Percentiles rank a stretch among this genome's conserved stretches.
Conservation (phyloP, 1,140 invertebrate genomes). For the Brachionus manjavacas region DNA sequence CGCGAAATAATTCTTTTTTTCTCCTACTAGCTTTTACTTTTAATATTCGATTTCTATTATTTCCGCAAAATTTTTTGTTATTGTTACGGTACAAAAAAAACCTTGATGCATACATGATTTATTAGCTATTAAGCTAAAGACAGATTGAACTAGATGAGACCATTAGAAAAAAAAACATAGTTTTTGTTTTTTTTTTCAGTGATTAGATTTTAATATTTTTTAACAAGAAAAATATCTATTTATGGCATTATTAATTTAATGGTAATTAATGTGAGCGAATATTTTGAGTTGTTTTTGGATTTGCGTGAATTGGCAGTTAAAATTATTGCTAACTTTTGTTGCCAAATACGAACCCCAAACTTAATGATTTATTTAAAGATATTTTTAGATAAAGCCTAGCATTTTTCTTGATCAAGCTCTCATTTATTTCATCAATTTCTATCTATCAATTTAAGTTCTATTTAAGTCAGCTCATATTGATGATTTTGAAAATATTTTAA, state of each 20-base stretch:
- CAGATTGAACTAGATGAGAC: neutral
- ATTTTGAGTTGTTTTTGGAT: neutral
- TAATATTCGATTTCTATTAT: neutral
- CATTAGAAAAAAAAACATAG: too few relatives aligned
- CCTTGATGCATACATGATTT: neutral
- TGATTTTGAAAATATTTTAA: conserved; percentile 1
- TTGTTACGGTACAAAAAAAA: neutral
- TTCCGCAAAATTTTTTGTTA: neutral
- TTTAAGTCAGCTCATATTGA: conserved; percentile 5
- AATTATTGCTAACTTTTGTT: conserved; percentile 14
- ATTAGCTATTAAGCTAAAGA: neutral
- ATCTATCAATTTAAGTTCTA: conserved; percentile 3
- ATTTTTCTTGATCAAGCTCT: neutral
- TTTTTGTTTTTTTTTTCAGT: too few relatives aligned
- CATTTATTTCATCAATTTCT: conserved; percentile 18
- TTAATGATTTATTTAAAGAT: conserved; percentile 4
- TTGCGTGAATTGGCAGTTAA: neutral
- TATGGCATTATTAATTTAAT: neutral
- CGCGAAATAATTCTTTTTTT: neutral
- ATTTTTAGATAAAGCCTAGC: neutral
- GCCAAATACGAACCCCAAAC: neutral
- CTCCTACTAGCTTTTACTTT: neutral
- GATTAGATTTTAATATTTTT: neutral
- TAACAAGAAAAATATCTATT: too few relatives aligned
- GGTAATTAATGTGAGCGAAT: neutral